Percentiles rank a stretch among this genome's conserved stretches.
Evolutionary conservation across 2,888 invertebrate species (phyloP).

Genomic region (Glaucopsyche alexis): DNA sequence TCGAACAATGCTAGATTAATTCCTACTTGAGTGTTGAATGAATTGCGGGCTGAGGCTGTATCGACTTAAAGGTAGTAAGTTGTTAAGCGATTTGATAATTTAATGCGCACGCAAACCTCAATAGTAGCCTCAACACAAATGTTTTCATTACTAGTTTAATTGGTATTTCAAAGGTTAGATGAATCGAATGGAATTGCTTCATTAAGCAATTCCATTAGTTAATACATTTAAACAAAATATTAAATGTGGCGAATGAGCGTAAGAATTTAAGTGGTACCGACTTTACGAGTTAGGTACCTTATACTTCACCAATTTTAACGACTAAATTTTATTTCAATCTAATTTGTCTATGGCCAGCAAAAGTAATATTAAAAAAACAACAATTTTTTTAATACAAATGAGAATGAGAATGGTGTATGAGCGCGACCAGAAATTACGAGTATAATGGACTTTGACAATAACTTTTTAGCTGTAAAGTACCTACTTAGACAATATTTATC

Average conservation of each 20-base stretch:
- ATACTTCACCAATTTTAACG: background rate
- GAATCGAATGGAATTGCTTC: background rate
- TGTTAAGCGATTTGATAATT: constrained; percentile 21
- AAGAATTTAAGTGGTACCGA: background rate
- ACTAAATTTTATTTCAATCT: too few species aligned
- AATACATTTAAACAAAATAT: background rate
- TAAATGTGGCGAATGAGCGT: background rate
- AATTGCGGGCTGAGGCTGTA: constrained; percentile 50
- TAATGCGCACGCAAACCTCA: constrained; percentile 5
- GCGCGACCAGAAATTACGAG: too few species aligned
- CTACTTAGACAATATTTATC: too few species aligned
- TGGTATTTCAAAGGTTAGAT: constrained; percentile 6
- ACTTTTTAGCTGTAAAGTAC: too few species aligned
- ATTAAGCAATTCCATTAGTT: too few species aligned
- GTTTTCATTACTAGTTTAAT: background rate
- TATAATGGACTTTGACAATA: too few species aligned
- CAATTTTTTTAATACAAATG: too few species aligned
- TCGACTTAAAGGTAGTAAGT: constrained; percentile 1
- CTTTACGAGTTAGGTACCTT: too few species aligned
- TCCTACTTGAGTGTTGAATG: constrained; percentile 70
- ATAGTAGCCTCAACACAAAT: too few species aligned
- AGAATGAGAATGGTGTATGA: too few species aligned
- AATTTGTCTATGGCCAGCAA: background rate
- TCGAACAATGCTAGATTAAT: constrained; percentile 70
- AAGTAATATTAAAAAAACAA: background rate